Percentiles rank a stretch among this genome's conserved stretches.
Evolutionary conservation across 2,888 invertebrate genomes (phyloP).

Genomic region (Endotricha flammealis): DNA sequence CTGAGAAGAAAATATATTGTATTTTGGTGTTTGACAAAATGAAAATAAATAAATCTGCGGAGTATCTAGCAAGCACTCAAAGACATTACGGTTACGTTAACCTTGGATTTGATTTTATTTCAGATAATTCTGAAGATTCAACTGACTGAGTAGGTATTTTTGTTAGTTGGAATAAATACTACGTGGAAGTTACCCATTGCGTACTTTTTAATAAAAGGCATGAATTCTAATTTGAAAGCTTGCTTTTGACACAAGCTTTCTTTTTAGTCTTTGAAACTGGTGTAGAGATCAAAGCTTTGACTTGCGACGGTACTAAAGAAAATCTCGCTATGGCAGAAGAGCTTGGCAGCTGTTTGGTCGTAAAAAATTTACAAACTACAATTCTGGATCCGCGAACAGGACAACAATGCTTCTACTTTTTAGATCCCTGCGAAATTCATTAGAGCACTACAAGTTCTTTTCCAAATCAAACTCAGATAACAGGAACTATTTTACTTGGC

Average conservation of each 20-base stretch:
- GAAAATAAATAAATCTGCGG: not conserved
- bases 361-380: not conserved
- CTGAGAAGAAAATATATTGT: conserved; percentile 2
- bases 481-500: no score
- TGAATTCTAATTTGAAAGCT: not conserved
- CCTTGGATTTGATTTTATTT: not conserved
- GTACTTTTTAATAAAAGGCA: conserved; percentile 11
- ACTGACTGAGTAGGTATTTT: conserved; percentile 8
- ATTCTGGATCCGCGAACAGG: not conserved
- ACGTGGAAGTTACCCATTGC: conserved; percentile 12
- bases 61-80: not conserved
- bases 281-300: not conserved
- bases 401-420: no score
- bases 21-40: conserved; percentile 9
- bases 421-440: no score
- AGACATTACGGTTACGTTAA: not conserved
- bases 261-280: not conserved
- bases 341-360: not conserved
- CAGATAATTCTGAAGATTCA: conserved; percentile 2
- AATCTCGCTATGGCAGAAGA: conserved; percentile 14
- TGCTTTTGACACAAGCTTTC: not conserved
- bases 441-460: no score
- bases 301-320: conserved; percentile 3
- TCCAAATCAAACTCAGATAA: no score
- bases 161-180: conserved; percentile 11